Base-by-base conservation (phyloP, 2,797 vertebrate genomes). In the Denticeps clupeoides region DNA sequence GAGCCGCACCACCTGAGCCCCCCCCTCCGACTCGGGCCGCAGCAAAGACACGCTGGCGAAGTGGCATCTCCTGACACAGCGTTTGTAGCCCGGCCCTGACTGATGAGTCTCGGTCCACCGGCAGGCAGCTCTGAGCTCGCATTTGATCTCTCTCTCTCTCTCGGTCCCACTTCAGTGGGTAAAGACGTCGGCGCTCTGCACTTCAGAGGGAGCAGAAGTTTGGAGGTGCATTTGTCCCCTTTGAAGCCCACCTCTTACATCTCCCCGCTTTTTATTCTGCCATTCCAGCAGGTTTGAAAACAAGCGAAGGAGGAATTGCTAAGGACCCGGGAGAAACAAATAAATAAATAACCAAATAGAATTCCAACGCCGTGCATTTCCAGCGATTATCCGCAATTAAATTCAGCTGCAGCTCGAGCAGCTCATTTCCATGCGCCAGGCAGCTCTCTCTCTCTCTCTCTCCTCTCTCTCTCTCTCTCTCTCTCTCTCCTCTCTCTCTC, bases 321-420 rank as follows among this genome's bases (percentile, higher is more conserved):
- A n/a, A n/a, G n/a, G n/a, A n/a, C 51, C 47, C 47, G 43, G 12
- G 23, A 46, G 24, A 28, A 49, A 47, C 7, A 18, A 58, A 59
- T 51, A 27, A 13, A 22, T 38, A 55, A 38, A 40, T 55, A 56
- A 51, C 47, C 38, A 33, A 26, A 51, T 47, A 57, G 40, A 28
- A 51, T n/a, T 26, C 26, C 35, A 58, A 51, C 2, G 45, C 58
- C 59, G 37, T 29, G 21, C 52, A 55, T 51, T 51, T 60, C 29
- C 51, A 53, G 26, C 41, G 9, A 29, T 48, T 59, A 47, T 63
- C 53, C 45, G 41, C 38, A 25, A 49, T 62, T 53, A 52, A 33
- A 38, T 38, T 49, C 53, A 42, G 38, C 27, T 51, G 52, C 56
- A 46, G 40, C 58, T 43, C 28, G 41, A 45, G 31, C 19, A 18